These are phyloP conservation scores for Erythrolamprus reginae DNA, from an alignment of 2,113 vertebrate species.

Conservation along the genomic window DNA sequence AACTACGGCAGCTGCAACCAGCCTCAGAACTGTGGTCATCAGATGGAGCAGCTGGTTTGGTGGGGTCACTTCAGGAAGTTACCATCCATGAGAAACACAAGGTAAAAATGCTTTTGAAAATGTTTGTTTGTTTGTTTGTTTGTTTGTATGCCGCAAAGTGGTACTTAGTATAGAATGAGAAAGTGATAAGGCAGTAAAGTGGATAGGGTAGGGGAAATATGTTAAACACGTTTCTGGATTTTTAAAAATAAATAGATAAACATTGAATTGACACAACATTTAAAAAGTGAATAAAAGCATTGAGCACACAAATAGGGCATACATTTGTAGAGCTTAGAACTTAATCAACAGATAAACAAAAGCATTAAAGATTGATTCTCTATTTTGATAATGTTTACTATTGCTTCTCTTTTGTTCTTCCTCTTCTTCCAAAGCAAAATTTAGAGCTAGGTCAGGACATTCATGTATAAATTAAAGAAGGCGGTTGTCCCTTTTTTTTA, in stretches of 20 bases:
- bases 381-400: neutral
- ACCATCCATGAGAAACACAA: slow-evolving; percentile 89
- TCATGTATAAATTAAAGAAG: neutral
- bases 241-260: neutral
- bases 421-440: neutral
- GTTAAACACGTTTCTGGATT: neutral
- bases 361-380: neutral
- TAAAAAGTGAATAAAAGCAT: neutral
- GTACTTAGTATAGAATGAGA: neutral
- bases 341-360: neutral
- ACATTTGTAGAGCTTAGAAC: neutral
- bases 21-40: slow-evolving; percentile 95
- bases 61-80: slow-evolving; percentile 92
- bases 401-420: neutral
- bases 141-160: neutral
- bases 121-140: too few relatives aligned
- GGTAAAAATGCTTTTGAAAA: slow-evolving; percentile 60
- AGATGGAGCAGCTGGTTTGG: slow-evolving; percentile 89
- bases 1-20: slow-evolving; percentile 93
- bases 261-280: neutral
- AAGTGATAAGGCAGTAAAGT: neutral
- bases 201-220: neutral
- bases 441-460: neutral
- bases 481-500: neutral
- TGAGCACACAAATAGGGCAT: neutral